Evolutionary conservation across 2,797 vertebrate species (phyloP).

Genomic region (Pterois miles): DNA sequence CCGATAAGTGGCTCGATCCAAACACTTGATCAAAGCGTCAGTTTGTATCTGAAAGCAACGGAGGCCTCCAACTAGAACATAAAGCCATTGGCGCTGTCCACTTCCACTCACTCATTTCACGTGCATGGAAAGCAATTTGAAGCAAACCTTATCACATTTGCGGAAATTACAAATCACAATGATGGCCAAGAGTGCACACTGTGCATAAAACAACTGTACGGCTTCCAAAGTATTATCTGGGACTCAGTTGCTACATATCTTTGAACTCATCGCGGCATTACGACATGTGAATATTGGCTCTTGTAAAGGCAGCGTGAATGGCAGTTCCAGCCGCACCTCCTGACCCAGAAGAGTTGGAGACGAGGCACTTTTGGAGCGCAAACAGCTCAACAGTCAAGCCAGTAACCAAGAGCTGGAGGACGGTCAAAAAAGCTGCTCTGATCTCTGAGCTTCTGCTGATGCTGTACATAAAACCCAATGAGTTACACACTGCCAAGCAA

Average conservation of each 20-base stretch:
- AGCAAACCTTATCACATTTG: slow-evolving; percentile 54
- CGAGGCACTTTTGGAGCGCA: slow-evolving; percentile 38
- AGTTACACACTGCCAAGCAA: slow-evolving; percentile 50
- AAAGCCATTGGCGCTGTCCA: slow-evolving; percentile 59
- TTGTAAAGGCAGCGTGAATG: slow-evolving; percentile 48
- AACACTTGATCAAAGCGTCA: slow-evolving; percentile 68
- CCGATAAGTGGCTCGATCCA: slow-evolving; percentile 62
- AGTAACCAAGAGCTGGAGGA: slow-evolving; percentile 52
- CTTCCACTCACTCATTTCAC: slow-evolving; percentile 53
- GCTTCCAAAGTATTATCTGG: slow-evolving; percentile 71
- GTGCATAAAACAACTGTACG: slow-evolving; percentile 46
- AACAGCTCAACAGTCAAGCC: slow-evolving; percentile 38
- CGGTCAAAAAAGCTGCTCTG: slow-evolving; percentile 47
- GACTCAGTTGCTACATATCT: slow-evolving; percentile 31
- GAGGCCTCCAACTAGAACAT: slow-evolving; percentile 48
- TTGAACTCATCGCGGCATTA: slow-evolving; percentile 66
- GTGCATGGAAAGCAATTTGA: slow-evolving; percentile 58
- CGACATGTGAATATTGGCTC: slow-evolving; percentile 58
- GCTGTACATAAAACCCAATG: slow-evolving; percentile 36
- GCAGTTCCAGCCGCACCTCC: slow-evolving; percentile 57
- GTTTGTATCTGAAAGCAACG: slow-evolving; percentile 51
- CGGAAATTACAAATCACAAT: slow-evolving; percentile 71
- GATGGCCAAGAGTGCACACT: slow-evolving; percentile 59
- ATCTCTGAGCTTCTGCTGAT: slow-evolving; percentile 59
- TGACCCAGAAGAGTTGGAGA: slow-evolving; percentile 62